Percentiles rank a stretch among this genome's conserved stretches.
Conservation (phyloP, 2,113 vertebrate species). For the Xiphophorus maculatus region DNA sequence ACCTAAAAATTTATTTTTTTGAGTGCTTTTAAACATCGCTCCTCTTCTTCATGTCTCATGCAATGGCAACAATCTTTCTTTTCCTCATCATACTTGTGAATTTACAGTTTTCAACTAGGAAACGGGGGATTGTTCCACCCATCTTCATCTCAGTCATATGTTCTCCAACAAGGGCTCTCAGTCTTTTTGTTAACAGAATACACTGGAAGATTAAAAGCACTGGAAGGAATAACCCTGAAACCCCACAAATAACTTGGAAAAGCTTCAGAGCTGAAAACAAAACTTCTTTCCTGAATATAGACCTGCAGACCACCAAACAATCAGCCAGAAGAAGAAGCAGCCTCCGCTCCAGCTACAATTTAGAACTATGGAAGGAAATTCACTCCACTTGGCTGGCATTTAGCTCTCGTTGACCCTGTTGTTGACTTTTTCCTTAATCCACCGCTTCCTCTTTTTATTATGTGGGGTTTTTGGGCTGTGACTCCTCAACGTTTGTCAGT, state of each 20-base stretch:
- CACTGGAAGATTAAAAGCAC: conserved; percentile 40
- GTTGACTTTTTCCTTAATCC: conserved; percentile 58
- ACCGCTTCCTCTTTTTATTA: conserved; percentile 50
- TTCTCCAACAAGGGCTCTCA: conserved; percentile 76
- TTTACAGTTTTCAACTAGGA: background rate
- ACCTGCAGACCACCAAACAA: conserved; percentile 29
- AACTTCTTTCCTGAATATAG: conserved; percentile 18
- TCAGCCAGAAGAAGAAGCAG: conserved; percentile 36
- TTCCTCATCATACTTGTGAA: conserved; percentile 16
- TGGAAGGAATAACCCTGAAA: conserved; percentile 32
- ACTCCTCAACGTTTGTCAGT: conserved; percentile 40
- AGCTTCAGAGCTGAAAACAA: conserved; percentile 13
- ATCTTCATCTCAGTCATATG: conserved; percentile 55
- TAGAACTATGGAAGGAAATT: conserved; percentile 51
- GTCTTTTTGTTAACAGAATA: conserved; percentile 57
- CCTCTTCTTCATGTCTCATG: conserved; percentile 21
- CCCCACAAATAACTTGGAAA: conserved; percentile 28
- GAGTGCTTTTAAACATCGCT: conserved; percentile 43
- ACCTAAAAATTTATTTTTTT: conserved; percentile 30
- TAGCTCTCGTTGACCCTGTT: conserved; percentile 40
- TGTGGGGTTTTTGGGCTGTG: conserved; percentile 41
- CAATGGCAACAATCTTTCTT: conserved; percentile 13
- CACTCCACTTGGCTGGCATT: conserved; percentile 46
- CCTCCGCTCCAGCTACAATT: conserved; percentile 24
- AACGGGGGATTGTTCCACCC: conserved; percentile 27